These are phyloP conservation scores for Strigops habroptila DNA, from an alignment of 2,113 vertebrate species.

Conservation along the genomic window DNA sequence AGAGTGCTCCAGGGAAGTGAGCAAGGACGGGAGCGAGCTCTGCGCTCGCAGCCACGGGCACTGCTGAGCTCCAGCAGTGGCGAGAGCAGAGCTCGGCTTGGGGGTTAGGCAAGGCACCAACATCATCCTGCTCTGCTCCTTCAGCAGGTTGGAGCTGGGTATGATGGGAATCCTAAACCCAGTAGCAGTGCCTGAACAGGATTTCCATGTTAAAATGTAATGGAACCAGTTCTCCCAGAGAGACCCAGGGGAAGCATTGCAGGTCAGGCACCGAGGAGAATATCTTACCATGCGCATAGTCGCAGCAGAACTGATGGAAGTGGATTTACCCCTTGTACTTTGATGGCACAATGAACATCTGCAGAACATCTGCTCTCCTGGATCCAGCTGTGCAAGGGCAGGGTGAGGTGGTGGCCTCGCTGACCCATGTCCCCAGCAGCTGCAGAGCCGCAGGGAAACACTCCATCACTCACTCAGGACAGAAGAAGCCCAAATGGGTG, in stretches of 20 bases:
- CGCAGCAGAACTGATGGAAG: neutral
- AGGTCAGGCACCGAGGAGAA: neutral
- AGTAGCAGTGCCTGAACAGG: neutral
- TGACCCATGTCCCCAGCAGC: neutral
- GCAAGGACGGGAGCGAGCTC: neutral
- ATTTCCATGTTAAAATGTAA: accelerated
- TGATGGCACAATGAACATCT: neutral
- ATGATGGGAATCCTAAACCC: neutral
- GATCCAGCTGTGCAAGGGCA: neutral
- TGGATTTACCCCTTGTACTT: neutral
- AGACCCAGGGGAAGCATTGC: neutral
- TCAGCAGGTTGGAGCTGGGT: accelerated
- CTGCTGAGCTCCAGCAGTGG: accelerated
- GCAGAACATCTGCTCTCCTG: neutral
- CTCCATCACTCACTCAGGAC: neutral
- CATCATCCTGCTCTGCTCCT: neutral
- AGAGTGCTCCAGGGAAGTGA: neutral
- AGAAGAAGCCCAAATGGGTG: neutral
- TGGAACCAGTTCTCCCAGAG: neutral
- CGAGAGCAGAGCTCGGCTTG: accelerated
- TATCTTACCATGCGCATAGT: accelerated
- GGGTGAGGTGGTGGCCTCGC: neutral
- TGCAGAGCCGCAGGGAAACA: neutral
- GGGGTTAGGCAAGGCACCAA: neutral
- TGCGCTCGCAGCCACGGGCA: neutral